Evolutionary conservation across 2,888 invertebrate genomes (phyloP), one percentile per base, ranked within the genome.

Genomic region (Tuta absoluta): DNA sequence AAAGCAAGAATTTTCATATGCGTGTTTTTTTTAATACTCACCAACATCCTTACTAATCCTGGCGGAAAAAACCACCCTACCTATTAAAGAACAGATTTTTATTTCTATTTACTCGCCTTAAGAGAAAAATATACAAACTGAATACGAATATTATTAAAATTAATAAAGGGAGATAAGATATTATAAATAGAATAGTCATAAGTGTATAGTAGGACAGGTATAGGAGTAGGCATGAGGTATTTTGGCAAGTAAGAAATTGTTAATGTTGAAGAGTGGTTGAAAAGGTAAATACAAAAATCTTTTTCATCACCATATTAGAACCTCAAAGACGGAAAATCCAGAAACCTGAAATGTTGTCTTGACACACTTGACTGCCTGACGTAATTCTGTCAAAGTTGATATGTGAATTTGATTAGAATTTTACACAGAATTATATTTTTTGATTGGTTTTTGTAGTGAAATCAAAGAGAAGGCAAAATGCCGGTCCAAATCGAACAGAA

Each of bases 401-500:
- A 59, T 12, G 19, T 38, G n/a, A 21, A 12, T 33, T 38, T 59
- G 21, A 12, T 12, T 17, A 59, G 41, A 59, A 59, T 59, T 59
- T 57, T 33, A 14, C 24, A 28, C n/a, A 41, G 45, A 45, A 45
- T 19, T n/a, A 28, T 45, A 23, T 48, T 60, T 28, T 41, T 49
- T 49, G 28, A 33, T 61, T 19, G 21, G 45, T 48, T 48, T 49
- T 21, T 49, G 21, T 58, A 38, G 58, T 38, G 19, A 17, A 38
- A 45, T 45, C n/a, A 12, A 38, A 21, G 17, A 65, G 63, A 58
- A 60, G 37, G 12, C 63, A 82, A 72, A 67, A 90, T 91, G 90
- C 85, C 87, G 58, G 65, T 78, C 0, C 81, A 82, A 68, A 81
- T 87, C 0, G 89, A 90, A 66, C 86, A 83, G 74, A 91, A 91